Conservation (phyloP, 2,797 vertebrate species). For the Thripadectes ignobilis region DNA sequence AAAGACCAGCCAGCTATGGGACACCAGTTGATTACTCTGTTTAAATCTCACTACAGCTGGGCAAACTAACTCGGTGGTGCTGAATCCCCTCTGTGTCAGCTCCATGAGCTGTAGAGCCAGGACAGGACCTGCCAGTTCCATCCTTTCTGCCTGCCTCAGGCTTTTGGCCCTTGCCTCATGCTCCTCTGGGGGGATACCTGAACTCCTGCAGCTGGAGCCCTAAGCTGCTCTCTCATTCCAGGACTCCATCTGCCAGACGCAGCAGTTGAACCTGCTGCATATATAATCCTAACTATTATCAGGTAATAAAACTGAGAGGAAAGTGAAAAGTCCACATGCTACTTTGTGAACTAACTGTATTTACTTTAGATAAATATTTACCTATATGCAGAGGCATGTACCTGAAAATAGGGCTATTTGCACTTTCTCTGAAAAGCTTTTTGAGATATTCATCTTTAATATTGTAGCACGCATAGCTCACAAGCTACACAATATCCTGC, state of each 20-base stretch:
- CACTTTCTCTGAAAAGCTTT: neutral
- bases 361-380: slow-evolving; percentile 23
- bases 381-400: neutral
- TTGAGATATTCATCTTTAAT: neutral
- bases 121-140: neutral
- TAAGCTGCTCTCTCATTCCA: neutral
- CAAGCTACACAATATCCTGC: neutral
- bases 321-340: neutral
- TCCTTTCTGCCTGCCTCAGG: neutral
- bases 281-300: neutral
- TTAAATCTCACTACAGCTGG: neutral
- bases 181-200: neutral
- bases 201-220: neutral
- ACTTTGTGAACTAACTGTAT: neutral
- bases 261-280: neutral
- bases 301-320: neutral
- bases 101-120: neutral
- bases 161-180: neutral
- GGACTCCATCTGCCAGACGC: neutral
- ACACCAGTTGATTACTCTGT: neutral
- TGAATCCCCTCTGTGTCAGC: neutral
- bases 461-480: neutral
- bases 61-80: neutral
- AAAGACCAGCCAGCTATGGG: neutral
- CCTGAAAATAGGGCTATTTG: neutral